phyloP scores from a whole-genome alignment of 2,113 vertebrate species.

The Maylandia zebra region DNA sequence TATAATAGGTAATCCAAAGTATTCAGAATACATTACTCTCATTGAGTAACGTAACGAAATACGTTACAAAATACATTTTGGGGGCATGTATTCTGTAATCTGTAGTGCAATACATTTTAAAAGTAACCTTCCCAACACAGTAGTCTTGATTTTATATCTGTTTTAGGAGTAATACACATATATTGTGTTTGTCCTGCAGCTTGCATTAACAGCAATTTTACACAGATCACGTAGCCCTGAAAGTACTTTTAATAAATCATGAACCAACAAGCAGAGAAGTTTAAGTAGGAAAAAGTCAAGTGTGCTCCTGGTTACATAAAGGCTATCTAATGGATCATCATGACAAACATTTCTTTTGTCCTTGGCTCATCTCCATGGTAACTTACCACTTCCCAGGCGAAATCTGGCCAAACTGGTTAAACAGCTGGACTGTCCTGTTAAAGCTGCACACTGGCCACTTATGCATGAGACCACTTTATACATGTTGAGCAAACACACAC shows the following conservation, averaged over 20 bases:
- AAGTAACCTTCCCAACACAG: neutral
- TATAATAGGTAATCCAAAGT: neutral
- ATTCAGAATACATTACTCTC: neutral
- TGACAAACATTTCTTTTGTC: neutral
- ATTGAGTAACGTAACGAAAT: neutral
- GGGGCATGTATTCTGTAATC: neutral
- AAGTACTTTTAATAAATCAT: neutral
- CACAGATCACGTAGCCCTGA: neutral
- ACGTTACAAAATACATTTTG: neutral
- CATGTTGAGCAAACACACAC: conserved; percentile 10
- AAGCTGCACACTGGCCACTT: neutral
- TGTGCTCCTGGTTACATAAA: neutral
- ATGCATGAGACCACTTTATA: neutral
- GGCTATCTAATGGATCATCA: neutral
- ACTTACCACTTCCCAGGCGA: conserved; percentile 57
- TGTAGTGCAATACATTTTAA: neutral
- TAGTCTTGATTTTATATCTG: neutral
- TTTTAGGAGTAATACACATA: neutral
- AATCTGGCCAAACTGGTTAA: conserved; percentile 1
- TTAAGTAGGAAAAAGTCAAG: neutral
- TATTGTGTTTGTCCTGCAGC: neutral
- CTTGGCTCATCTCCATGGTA: neutral
- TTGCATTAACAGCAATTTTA: neutral
- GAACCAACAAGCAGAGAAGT: neutral
- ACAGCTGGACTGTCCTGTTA: neutral